phyloP scores from a whole-genome alignment of 2,888 invertebrate species.

The Smittia sp. region DNA sequence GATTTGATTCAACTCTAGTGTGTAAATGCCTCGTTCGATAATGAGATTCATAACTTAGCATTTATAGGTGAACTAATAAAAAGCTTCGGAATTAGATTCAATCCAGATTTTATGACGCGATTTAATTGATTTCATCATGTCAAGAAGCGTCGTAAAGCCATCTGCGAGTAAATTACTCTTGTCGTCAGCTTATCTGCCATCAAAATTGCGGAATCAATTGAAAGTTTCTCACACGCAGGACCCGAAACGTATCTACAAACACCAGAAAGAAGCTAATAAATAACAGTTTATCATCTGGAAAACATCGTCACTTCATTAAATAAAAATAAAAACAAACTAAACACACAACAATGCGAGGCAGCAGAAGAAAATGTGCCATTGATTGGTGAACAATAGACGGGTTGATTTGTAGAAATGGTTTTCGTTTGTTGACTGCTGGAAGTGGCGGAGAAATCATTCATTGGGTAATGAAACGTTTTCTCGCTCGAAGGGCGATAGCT shows the following conservation, averaged over 20 bases:
- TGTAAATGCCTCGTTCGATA: constrained; percentile 21
- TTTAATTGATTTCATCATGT: constrained; percentile 15
- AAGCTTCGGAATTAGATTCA: background rate
- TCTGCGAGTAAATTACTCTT: background rate
- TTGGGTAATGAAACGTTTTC: background rate
- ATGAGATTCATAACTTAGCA: constrained; percentile 10
- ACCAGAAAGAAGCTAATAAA: constrained; percentile 16
- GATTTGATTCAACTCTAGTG: background rate
- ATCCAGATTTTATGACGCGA: constrained; percentile 1
- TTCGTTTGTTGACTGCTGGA: constrained; percentile 2
- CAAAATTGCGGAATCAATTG: background rate
- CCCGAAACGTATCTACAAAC: background rate
- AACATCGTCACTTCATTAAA: constrained; percentile 41
- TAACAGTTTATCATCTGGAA: constrained; percentile 38
- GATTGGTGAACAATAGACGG: constrained; percentile 24
- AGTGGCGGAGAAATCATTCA: background rate
- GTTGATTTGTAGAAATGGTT: constrained; percentile 41
- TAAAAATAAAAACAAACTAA: constrained; percentile 40
- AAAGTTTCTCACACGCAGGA: background rate
- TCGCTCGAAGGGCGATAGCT: background rate
- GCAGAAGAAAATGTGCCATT: background rate
- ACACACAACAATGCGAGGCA: constrained; percentile 17
- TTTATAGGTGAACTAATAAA: constrained; percentile 21
- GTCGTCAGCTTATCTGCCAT: background rate
- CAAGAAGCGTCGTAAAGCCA: background rate